Evolutionary conservation across 2,797 vertebrate genomes (phyloP).

Genomic region (Phyllotis vaccarum): DNA sequence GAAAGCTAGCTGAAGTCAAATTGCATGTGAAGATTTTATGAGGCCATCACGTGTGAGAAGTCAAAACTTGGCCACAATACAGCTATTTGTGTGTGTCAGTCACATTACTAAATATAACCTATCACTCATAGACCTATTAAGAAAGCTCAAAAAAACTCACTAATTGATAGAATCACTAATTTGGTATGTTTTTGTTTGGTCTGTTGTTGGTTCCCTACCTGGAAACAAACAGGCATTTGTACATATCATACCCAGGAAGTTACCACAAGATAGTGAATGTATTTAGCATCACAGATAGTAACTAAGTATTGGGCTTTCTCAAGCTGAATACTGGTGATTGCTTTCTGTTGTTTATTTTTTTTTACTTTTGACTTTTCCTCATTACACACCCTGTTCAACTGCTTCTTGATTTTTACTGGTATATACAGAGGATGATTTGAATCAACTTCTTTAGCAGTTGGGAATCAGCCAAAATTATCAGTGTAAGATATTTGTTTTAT

Average conservation of each 20-base stretch:
- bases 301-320: not conserved
- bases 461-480: slow-evolving; percentile 68
- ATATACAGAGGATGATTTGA: slow-evolving; percentile 56
- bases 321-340: not conserved
- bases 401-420: slow-evolving; percentile 39
- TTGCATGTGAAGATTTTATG: not conserved
- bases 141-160: not conserved
- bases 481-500: slow-evolving; percentile 67
- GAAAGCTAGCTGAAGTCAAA: not conserved
- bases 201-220: not conserved
- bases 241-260: not conserved
- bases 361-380: not conserved
- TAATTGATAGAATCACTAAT: not conserved
- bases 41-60: too few relatives aligned
- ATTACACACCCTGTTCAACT: slow-evolving; percentile 25
- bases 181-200: not conserved
- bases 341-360: slow-evolving; percentile 55
- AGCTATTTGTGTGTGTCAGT: not conserved
- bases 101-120: not conserved
- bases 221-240: not conserved
- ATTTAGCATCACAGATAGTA: not conserved
- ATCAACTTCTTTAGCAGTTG: slow-evolving; percentile 48
- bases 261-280: not conserved
- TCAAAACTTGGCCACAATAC: not conserved
- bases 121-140: too few relatives aligned